phyloP scores from a whole-genome alignment of 92 coral and sea anemone genomes.

The Epizoanthus scotinus region DNA sequence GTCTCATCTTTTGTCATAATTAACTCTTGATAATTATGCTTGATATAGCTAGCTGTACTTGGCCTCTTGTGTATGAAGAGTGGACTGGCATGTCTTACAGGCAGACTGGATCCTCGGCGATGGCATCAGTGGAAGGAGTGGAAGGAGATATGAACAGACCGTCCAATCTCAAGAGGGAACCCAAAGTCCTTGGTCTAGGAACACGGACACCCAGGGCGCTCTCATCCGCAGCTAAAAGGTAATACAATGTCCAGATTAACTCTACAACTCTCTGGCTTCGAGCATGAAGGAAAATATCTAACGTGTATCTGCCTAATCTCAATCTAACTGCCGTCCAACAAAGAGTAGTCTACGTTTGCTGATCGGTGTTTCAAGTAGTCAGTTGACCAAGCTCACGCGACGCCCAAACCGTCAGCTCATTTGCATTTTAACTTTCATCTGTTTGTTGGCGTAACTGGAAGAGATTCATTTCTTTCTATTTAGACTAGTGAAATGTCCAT shows the following conservation, averaged over 20 bases:
- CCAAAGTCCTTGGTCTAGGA: slow-evolving; percentile 30
- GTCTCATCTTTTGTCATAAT: slow-evolving; percentile 10
- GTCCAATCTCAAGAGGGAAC: slow-evolving; percentile 40
- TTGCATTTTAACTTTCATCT: slow-evolving; percentile 69
- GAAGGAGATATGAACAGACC: slow-evolving; percentile 19
- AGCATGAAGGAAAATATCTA: not conserved
- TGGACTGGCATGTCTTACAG: slow-evolving; percentile 20
- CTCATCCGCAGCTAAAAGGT: slow-evolving; percentile 69
- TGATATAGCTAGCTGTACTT: slow-evolving; percentile 26
- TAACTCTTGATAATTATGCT: slow-evolving; percentile 27
- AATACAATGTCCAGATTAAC: slow-evolving; percentile 2
- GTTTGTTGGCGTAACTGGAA: slow-evolving; percentile 42
- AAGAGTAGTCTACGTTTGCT: not conserved
- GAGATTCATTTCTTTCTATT: not conserved
- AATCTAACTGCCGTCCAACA: not conserved
- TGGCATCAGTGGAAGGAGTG: slow-evolving; percentile 24
- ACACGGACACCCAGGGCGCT: slow-evolving; percentile 57
- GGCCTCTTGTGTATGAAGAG: slow-evolving; percentile 10
- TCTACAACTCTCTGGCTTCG: not conserved
- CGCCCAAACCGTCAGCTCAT: slow-evolving; percentile 44
- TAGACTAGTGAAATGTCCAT: not conserved
- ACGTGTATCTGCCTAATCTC: not conserved
- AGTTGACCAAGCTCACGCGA: slow-evolving; percentile 44
- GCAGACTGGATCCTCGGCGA: not conserved
- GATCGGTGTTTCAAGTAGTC: slow-evolving; percentile 1